phyloP scores from a whole-genome alignment of 2,888 invertebrate genomes.

The Ornithoptera alexandrae region DNA sequence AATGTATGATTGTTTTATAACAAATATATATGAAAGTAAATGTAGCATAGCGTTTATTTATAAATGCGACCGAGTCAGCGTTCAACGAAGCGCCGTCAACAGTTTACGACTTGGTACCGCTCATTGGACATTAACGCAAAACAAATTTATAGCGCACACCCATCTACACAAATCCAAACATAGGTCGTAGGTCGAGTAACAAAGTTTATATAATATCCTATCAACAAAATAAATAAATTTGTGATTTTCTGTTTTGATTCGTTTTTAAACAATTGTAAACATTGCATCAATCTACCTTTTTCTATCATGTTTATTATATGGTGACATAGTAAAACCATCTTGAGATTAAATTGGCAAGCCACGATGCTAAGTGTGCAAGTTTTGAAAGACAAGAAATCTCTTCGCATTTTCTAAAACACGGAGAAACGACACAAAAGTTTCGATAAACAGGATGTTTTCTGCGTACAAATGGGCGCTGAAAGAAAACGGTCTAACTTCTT shows the following conservation, averaged over 20 bases:
- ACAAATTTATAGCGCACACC: conserved; percentile 60
- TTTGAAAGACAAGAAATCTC: conserved; percentile 24
- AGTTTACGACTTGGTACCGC: conserved; percentile 62
- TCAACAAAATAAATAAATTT: background rate
- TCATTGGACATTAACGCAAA: conserved; percentile 56
- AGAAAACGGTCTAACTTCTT: background rate
- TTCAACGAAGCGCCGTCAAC: conserved; percentile 44
- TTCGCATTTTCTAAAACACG: conserved; percentile 19
- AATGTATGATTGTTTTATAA: background rate
- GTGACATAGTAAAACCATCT: conserved; percentile 1
- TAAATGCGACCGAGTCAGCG: conserved; percentile 52
- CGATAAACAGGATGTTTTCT: conserved; percentile 24
- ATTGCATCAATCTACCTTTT: background rate
- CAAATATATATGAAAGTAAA: background rate
- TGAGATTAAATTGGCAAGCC: conserved; percentile 21
- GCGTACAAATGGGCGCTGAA: conserved; percentile 2
- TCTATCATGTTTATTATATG: conserved; percentile 11
- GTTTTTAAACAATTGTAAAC: background rate
- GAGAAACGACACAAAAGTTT: conserved; percentile 4
- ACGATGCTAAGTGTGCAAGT: conserved; percentile 21
- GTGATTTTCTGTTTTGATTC: background rate
- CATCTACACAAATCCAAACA: conserved; percentile 46
- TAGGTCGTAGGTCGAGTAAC: conserved; percentile 43
- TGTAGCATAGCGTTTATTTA: conserved; percentile 52
- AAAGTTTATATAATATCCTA: background rate